Conservation (phyloP, 2,888 invertebrate genomes). For the Caenorhabditis doughertyi region DNA sequence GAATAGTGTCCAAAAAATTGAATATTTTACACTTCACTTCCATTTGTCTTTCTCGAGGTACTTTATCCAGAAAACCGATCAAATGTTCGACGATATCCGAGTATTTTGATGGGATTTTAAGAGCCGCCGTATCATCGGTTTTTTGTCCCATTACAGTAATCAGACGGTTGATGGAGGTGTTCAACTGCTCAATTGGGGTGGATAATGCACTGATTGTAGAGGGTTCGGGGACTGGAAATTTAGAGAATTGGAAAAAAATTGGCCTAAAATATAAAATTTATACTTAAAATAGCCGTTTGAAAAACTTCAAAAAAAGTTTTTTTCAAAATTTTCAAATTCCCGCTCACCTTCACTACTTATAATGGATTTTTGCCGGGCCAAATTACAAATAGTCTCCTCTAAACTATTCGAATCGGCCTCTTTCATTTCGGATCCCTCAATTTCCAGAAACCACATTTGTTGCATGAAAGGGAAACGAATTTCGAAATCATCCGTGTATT, state of each 20-base stretch:
- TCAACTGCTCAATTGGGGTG: constrained; percentile 24
- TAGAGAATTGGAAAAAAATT: not conserved
- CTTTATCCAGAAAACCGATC: constrained; percentile 33
- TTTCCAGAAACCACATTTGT: constrained; percentile 58
- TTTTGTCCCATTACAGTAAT: constrained; percentile 30
- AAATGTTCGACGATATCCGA: constrained; percentile 47
- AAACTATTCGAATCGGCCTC: constrained; percentile 47
- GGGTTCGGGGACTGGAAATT: constrained; percentile 4
- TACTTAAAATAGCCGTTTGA: too few relatives aligned
- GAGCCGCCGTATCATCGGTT: not conserved
- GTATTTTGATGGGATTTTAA: constrained; percentile 19
- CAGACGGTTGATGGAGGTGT: constrained; percentile 33
- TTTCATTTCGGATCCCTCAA: constrained; percentile 32
- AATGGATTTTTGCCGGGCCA: constrained; percentile 16
- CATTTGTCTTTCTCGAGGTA: constrained; percentile 39
- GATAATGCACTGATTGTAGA: constrained; percentile 9
- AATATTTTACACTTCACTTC: constrained; percentile 45
- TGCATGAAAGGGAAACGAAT: constrained; percentile 48
- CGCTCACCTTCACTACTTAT: constrained; percentile 1
- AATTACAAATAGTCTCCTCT: constrained; percentile 38
- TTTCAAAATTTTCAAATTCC: not conserved
- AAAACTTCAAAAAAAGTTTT: too few relatives aligned
- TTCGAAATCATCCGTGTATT: constrained; percentile 45
- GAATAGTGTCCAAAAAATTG: constrained; percentile 25
- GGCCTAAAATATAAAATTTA: not conserved